These are phyloP conservation scores for Troides helena DNA, from an alignment of 2,888 invertebrate genomes.

Conservation along the genomic window DNA sequence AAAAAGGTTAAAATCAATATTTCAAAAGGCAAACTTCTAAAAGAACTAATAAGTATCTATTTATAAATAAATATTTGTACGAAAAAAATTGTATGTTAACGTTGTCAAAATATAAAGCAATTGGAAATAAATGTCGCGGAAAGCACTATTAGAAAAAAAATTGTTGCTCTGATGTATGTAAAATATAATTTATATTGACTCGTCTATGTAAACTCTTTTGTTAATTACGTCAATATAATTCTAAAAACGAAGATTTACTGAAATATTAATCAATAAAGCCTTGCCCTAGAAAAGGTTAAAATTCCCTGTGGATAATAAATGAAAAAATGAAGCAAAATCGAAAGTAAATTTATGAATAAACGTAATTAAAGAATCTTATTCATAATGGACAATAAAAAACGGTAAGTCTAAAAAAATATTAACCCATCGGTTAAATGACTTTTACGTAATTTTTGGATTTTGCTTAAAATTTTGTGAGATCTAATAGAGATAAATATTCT, in stretches of 20 bases:
- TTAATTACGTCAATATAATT: slow-evolving; percentile 5
- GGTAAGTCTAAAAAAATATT: slow-evolving; percentile 40
- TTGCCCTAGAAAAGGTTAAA: slow-evolving; percentile 33
- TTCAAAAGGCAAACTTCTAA: too few relatives aligned
- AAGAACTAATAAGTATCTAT: too few relatives aligned
- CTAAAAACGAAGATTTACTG: slow-evolving; percentile 19
- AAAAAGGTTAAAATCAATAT: too few relatives aligned
- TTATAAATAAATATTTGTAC: too few relatives aligned
- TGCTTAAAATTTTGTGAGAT: too few relatives aligned
- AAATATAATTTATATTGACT: not conserved
- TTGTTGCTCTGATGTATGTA: not conserved
- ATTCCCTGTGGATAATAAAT: slow-evolving; percentile 33
- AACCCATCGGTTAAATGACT: not conserved
- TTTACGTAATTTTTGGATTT: not conserved
- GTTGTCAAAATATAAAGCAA: too few relatives aligned
- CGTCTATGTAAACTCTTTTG: not conserved
- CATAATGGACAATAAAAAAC: slow-evolving; percentile 48
- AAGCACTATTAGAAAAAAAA: not conserved
- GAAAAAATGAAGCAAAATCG: slow-evolving; percentile 31
- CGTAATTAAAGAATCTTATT: slow-evolving; percentile 28
- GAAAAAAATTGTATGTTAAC: too few relatives aligned
- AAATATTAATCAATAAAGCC: slow-evolving; percentile 13
- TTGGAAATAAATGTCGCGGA: too few relatives aligned
- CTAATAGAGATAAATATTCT: too few relatives aligned
- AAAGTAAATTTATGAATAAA: not conserved